Evolutionary conservation across 2,797 vertebrate species (phyloP), one percentile per base, ranked within the genome.

Genomic region (Myotis daubentonii): DNA sequence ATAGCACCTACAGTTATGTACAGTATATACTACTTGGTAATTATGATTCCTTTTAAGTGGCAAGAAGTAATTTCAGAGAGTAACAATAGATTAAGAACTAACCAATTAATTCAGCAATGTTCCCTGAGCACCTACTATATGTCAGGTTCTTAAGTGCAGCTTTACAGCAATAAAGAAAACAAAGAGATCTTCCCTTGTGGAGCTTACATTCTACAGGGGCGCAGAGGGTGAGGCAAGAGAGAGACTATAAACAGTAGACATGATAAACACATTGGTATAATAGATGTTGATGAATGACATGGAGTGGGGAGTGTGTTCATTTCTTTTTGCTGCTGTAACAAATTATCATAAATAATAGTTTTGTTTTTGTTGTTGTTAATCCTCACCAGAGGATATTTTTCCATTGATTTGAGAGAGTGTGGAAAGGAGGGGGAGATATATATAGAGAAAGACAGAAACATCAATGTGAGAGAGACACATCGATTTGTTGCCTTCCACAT

Each of bases 51-150:
- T 76, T 87, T 60, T 85, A 82, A 88, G 33, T 75, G n/a, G 19
- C 91, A 51, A 38, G 16, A 95, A 87, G 41, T 72, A 53, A 93
- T 95, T 93, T 96, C 93, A 90, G 12, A 57, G 23, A 19, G 2
- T 57, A 22, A 70, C 87, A 94, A 84, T 33, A 66, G 51, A 83
- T 74, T 93, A 87, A 90, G 44, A 25, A 90, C 53, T 72, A 94
- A 87, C 6, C 20, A 85, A 49, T 81, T 93, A 86, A 94, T 81
- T 90, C 68, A 88, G 80, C 36, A 91, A 60, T 76, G 44, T 53
- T 53, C 66, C 76, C 66, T 78, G 65, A 78, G 1, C 4, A 81
- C 44, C 33, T 72, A 57, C 28, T 86, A 25, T 16, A 17, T 83
- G 51, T 68, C 47, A 41, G 49, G 11, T 81, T 90, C 41, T 41